Base-by-base conservation (phyloP, 1,140 invertebrate genomes). In the Drosophila leontia region DNA sequence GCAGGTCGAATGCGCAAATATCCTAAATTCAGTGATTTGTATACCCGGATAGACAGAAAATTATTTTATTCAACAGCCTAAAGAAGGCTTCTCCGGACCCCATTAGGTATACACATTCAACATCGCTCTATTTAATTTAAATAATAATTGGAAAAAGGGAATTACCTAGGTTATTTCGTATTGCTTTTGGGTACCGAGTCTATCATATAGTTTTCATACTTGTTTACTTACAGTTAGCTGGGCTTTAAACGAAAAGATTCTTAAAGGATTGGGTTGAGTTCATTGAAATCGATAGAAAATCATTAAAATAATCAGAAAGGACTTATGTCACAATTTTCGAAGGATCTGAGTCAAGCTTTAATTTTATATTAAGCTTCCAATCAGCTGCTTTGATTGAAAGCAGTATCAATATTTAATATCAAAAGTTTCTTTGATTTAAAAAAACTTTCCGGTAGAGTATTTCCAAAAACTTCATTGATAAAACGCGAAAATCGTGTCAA, bases 401-500 rank as follows among this genome's bases (percentile, higher is more conserved):
- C 3, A 42, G 7, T 8, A 3, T 44, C 17, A 44, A 17, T 11
- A 44, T 5, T n/a, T 4, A 9, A 19, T 9, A 44, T 44, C 17
- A 44, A 29, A 29, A 29, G 7, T 26, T 12, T 37, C 7, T 5
- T 11, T 35, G 0, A 53, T 37, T 29, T 26, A 7, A 0, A 13
- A 44, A 3, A 3, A 4, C 11, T 32, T 19, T 26, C 1, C 0
- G 5, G 9, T 35, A 72, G 70, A 29, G 68, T 74, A 72, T 60
- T 13, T 13, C 7, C 34, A 3, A 42, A 69, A 60, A 37, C 44
- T 29, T n/a, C 61, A 63, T 84, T 62, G 70, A 86, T 81, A 50
- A 64, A 74, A 56, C 67, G 62, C 64, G 50, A 79, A 82, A 62
- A 80, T 72, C 76, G 70, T 87, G 83, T 86, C 83, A 87, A 67